A percentile compares a stretch with the other conserved stretches of the same genome.
Evolutionary conservation across 1,140 invertebrate species (phyloP).

Genomic region (Dryas iulia): DNA sequence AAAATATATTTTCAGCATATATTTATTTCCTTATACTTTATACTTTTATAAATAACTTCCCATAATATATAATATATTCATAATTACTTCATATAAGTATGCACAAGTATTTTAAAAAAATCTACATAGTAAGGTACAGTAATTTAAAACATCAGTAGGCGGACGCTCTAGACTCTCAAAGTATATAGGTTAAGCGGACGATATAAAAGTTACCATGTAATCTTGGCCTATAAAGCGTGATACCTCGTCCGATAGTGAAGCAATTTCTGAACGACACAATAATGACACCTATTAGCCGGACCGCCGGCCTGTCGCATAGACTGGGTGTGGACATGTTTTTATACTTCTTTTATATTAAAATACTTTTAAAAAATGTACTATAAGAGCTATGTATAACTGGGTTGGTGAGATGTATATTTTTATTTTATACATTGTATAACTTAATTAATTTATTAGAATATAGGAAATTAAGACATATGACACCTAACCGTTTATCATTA

Average conservation of each 20-base stretch:
- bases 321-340: neutral
- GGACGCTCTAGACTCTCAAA: constrained; percentile 7
- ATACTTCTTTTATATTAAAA: neutral
- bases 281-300: constrained; percentile 75
- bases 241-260: constrained; percentile 74
- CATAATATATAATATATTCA: neutral
- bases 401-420: too few relatives aligned
- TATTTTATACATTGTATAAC: too few relatives aligned
- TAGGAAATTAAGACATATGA: too few relatives aligned
- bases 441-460: too few relatives aligned
- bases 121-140: neutral
- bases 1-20: too few relatives aligned
- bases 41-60: too few relatives aligned
- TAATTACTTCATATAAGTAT: too few relatives aligned
- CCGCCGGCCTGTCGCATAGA: constrained; percentile 64
- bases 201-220: constrained; percentile 59
- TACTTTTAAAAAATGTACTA: too few relatives aligned
- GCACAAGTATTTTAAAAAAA: neutral
- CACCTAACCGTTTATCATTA: too few relatives aligned
- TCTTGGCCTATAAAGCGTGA: constrained; percentile 74
- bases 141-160: constrained; percentile 5
- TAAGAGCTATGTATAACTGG: too few relatives aligned
- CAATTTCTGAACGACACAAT: constrained; percentile 74
- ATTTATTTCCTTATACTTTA: too few relatives aligned
- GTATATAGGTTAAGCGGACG: constrained; percentile 14